A percentile compares a stretch with the other conserved stretches of the same genome.
These are phyloP conservation scores for Tuta absoluta DNA, from an alignment of 2,888 invertebrate genomes.

Conservation along the genomic window DNA sequence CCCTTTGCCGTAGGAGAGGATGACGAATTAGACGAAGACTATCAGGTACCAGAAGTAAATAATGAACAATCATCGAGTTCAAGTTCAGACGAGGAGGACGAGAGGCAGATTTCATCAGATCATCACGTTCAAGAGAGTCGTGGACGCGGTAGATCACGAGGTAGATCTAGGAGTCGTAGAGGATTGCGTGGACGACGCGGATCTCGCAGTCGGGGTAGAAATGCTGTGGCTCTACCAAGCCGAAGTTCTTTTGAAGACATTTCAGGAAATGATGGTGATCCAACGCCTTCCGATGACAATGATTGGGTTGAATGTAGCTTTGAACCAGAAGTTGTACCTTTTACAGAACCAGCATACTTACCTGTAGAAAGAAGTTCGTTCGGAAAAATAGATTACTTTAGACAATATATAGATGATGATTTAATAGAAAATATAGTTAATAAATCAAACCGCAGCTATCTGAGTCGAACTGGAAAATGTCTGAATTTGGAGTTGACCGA, in stretches of 20 bases:
- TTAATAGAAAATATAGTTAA: background rate
- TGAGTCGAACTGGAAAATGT: background rate
- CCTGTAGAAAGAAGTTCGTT: background rate
- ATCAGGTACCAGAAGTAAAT: background rate
- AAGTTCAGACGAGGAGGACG: background rate
- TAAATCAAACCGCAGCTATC: background rate
- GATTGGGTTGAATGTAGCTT: background rate
- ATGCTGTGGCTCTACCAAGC: no score
- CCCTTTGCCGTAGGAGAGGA: background rate
- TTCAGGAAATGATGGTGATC: background rate
- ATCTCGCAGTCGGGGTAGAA: background rate
- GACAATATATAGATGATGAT: background rate
- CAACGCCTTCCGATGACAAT: background rate
- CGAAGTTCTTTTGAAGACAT: no score
- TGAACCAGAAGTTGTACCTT: background rate
- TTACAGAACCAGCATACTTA: background rate
- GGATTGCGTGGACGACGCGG: background rate
- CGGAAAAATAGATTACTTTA: background rate
- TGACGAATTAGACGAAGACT: background rate
- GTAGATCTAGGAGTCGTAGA: background rate
- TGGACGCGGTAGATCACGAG: background rate
- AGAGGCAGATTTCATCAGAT: background rate
- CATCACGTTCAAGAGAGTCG: background rate
- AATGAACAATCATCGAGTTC: conserved; percentile 4
- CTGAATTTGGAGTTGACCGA: background rate